A percentile compares a stretch with the other conserved stretches of the same genome.
Conservation (phyloP, 2,113 vertebrate species). For the Gymnogyps californianus region DNA sequence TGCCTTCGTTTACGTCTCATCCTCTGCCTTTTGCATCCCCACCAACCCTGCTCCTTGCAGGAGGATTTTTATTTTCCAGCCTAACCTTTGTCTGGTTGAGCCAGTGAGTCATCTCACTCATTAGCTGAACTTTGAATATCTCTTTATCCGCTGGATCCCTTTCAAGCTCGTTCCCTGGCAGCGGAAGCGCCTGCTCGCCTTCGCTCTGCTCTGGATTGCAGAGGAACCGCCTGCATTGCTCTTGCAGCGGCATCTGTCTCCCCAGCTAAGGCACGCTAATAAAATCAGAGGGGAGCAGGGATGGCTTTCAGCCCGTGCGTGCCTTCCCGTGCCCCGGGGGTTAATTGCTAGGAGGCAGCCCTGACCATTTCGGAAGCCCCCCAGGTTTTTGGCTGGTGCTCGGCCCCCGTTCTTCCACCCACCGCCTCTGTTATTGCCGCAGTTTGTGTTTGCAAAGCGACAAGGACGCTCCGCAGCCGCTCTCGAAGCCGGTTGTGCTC, state of each 20-base stretch:
- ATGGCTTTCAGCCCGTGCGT: neutral
- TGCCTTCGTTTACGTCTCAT: too few species aligned
- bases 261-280: neutral
- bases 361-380: neutral
- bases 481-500: neutral
- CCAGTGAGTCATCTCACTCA: conserved; percentile 73
- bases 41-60: conserved; percentile 37
- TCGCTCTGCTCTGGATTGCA: conserved; percentile 27
- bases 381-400: neutral
- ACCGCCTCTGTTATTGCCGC: neutral
- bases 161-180: conserved; percentile 68
- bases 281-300: neutral
- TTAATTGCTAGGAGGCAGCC: neutral
- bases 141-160: conserved; percentile 68
- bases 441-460: neutral
- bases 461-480: neutral
- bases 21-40: conserved; percentile 11
- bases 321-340: neutral
- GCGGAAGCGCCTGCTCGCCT: conserved; percentile 28
- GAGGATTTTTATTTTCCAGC: conserved; percentile 46
- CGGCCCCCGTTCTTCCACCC: neutral
- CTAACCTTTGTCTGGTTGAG: conserved; percentile 71
- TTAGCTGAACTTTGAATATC: conserved; percentile 71
- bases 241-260: neutral
- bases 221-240: neutral